These are phyloP conservation scores for Panzeria rudis DNA, from an alignment of 2,888 invertebrate genomes.

Conservation along the genomic window DNA sequence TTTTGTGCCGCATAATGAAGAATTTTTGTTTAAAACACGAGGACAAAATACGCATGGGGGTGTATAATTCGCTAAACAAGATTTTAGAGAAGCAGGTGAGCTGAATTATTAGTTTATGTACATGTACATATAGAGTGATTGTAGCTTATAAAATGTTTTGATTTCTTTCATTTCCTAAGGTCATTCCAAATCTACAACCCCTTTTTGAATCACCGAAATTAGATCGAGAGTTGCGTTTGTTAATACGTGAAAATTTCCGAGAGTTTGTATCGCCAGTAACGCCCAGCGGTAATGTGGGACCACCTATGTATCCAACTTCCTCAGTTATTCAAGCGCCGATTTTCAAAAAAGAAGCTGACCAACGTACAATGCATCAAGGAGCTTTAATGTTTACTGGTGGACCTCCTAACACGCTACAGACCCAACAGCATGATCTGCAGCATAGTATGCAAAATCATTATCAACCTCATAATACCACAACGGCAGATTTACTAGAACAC, in stretches of 20 bases:
- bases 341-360: conserved; percentile 81
- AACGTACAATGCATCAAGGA: conserved; percentile 73
- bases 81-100: conserved; percentile 89
- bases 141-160: background rate
- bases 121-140: background rate
- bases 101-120: background rate
- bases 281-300: conserved; percentile 74
- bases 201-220: conserved; percentile 86
- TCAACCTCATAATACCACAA: conserved; percentile 65
- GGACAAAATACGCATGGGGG: conserved; percentile 84
- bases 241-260: conserved; percentile 95
- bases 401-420: conserved; percentile 60
- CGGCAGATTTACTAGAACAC: conserved; percentile 72
- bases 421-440: conserved; percentile 72
- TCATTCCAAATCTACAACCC: conserved; percentile 87
- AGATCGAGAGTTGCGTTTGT: conserved; percentile 87
- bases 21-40: conserved; percentile 82
- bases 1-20: conserved; percentile 86
- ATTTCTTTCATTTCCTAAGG: conserved; percentile 75
- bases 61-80: conserved; percentile 82
- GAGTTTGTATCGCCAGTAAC: conserved; percentile 87
- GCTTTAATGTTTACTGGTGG: conserved; percentile 63
- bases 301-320: conserved; percentile 76
- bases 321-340: conserved; percentile 77
- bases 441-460: conserved; percentile 73